Evolutionary conservation across 2,113 vertebrate genomes (phyloP), one percentile per base, ranked within the genome.

Genomic region (Tautogolabrus adspersus): DNA sequence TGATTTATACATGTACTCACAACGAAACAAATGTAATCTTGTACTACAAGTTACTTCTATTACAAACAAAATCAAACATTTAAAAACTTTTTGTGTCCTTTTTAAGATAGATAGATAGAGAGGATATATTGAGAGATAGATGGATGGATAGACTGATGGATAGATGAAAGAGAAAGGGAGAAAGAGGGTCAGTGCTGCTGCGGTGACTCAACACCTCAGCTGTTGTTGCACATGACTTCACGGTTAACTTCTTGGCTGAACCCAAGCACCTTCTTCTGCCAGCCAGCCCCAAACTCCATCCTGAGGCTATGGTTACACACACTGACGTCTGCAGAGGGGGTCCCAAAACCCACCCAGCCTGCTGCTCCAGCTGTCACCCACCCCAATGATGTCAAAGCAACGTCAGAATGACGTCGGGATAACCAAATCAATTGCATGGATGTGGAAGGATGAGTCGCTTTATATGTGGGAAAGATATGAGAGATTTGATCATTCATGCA

Each of bases 321-420:
- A 79, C 72, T 88, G 84, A 83, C 68, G 87, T 94, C 95, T 93
- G 87, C 95, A 94, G 94, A 70, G 95, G 96, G 62, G 95, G 94
- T 89, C 87, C 84, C 75, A 61, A 93, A 77, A 74, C 89, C 87
- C 79, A 80, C 67, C 54, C 70, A 71, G 68, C 37, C 18, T 38
- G 56, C 87, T 79, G 78, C 65, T 79, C 81, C 88, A 88, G 89
- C 87, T 91, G 88, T 87, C 84, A 60, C 66, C 77, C 77, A 40
- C 49, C 49, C 11, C 34, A 83, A 86, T 80, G 77, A 90, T 76
- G 77, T 88, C 88, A 90, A 82, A 85, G 74, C 65, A 26, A 82
- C 59, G 51, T 26, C 11, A 23, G 40, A 81, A 75, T 87, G 84
- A 87, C 65, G 76, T 65, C 65, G 60, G 77, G 79, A 54, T 38